Evolutionary conservation across 2,113 vertebrate species (phyloP).

Genomic region (Pao palembangensis): DNA sequence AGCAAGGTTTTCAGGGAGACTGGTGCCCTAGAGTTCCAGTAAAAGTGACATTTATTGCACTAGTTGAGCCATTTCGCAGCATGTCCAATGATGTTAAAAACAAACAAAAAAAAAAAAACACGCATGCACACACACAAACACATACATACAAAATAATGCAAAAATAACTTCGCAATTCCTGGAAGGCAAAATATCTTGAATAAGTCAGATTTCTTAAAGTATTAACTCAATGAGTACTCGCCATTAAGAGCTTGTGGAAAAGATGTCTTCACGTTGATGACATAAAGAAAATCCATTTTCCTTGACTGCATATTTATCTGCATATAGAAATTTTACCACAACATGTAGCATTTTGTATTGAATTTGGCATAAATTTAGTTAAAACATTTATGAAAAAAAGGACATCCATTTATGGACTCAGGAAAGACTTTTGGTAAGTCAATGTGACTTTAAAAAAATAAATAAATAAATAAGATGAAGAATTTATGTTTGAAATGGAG

Average conservation of each 20-base stretch:
- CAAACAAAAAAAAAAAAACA: neutral
- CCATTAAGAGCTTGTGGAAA: conserved; percentile 12
- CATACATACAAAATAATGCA: conserved; percentile 3
- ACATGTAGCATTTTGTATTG: conserved; percentile 9
- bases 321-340: neutral
- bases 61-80: conserved; percentile 30
- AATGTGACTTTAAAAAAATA: too few species aligned
- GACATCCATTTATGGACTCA: too few species aligned
- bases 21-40: conserved; percentile 43
- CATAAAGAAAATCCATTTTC: neutral
- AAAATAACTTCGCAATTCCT: too few species aligned
- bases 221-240: too few species aligned
- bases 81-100: conserved; percentile 29
- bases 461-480: too few species aligned
- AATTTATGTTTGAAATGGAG: too few species aligned
- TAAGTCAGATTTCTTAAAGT: too few species aligned
- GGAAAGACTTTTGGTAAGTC: too few species aligned
- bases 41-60: conserved; percentile 70
- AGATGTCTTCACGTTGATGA: conserved; percentile 10
- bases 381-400: conserved; percentile 9
- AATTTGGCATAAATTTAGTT: neutral
- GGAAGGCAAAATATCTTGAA: conserved; percentile 17
- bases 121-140: neutral
- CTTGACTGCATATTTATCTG: neutral
- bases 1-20: conserved; percentile 20